Evolutionary conservation across 2,888 invertebrate species (phyloP), one percentile per base, ranked within the genome.

Genomic region (Calameuta filiformis): DNA sequence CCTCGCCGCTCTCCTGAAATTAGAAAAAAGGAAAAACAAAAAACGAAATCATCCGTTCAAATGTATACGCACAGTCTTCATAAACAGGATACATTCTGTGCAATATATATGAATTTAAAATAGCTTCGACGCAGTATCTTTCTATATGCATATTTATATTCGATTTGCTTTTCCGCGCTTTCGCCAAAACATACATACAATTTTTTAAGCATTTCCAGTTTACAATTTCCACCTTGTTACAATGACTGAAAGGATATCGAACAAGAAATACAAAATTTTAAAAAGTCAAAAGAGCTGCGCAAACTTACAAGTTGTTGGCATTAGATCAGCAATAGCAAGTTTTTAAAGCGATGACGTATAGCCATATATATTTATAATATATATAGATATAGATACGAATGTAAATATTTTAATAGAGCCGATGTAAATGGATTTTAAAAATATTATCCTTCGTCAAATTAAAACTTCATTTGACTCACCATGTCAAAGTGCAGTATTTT

Each of bases 401-500:
- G 9, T 23, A 4, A 56, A 9, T 23, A 56, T 56, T 23, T 0
- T 23, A 23, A 56, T 56, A 56, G 23, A 23, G 23, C 9, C 23
- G 2, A 56, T 23, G 23, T 23, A 6, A 56, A 9, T 56, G 0
- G 2, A 56, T 56, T 56, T 56, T 56, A 0, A 1, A 56, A 56
- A 56, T 37, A 23, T 56, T 56, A 56, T 23, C 23, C 2, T 9
- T 23, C 23, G 23, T 56, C 23, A 23, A 23, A 9, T 56, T 56
- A 56, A 56, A 56, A 23, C 23, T 23, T 23, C 56, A 15, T 56
- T 56, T 56, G 56, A 94, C 95, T 95, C 94, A 97, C 96, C 95
- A 95, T 94, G 92, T 95, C 95, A 92, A 96, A 94, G 93, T 96
- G 96, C 92, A 96, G 96, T 91, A 97, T 95, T 92, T 95, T 95